phyloP scores from a whole-genome alignment of 1,140 invertebrate genomes.

The Lepidurus arcticus region DNA sequence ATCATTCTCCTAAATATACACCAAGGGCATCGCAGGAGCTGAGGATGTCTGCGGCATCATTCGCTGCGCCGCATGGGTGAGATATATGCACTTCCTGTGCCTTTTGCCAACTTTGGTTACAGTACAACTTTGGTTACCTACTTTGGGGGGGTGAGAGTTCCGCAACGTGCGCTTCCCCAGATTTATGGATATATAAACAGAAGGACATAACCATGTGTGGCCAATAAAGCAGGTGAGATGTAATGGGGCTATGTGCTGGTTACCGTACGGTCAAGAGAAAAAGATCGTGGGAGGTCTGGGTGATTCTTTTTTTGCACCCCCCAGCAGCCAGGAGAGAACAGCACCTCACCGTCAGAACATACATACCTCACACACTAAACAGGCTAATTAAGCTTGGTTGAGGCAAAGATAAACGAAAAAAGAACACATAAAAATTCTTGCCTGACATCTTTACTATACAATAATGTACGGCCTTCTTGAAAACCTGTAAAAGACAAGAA shows the following conservation, averaged over 20 bases:
- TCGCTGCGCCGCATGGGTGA: conserved; percentile 16
- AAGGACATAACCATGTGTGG: conserved; percentile 18
- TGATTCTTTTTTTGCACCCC: conserved; percentile 18
- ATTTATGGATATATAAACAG: conserved; percentile 22
- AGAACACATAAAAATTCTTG: neutral
- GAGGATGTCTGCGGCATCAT: conserved; percentile 17
- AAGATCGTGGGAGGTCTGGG: neutral
- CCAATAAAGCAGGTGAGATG: conserved; percentile 15
- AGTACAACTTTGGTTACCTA: neutral
- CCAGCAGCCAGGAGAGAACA: neutral
- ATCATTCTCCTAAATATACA: conserved; percentile 22
- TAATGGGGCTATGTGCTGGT: conserved; percentile 1
- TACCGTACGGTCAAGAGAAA: conserved; percentile 14
- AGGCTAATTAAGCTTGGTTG: conserved; percentile 12
- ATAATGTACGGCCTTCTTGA: neutral
- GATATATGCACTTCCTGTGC: neutral
- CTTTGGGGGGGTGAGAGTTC: neutral
- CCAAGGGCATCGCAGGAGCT: conserved; percentile 7
- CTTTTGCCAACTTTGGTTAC: neutral
- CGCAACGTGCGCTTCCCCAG: conserved; percentile 2
- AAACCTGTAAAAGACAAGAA: neutral
- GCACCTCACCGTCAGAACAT: conserved; percentile 6
- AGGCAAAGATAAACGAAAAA: neutral
- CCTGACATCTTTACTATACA: neutral
- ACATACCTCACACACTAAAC: conserved; percentile 14